Conservation (phyloP, 1,140 invertebrate species). For the Drosophila persimilis region DNA sequence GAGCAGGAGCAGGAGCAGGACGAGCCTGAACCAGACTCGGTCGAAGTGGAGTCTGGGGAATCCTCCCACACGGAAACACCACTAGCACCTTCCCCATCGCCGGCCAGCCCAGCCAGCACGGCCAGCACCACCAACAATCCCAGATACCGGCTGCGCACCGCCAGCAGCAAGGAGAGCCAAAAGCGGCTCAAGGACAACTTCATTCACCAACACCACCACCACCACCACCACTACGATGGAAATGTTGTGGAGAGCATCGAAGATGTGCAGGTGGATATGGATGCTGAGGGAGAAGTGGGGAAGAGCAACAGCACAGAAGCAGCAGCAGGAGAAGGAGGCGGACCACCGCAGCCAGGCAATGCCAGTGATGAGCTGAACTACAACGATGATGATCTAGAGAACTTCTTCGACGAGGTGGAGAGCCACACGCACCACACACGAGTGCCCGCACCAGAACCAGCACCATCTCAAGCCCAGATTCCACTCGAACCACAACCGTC, state of each 20-base stretch:
- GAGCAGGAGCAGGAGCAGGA: slow-evolving; percentile 1
- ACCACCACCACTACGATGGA: slow-evolving; percentile 23
- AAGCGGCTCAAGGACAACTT: slow-evolving; percentile 64
- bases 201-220: slow-evolving; percentile 31
- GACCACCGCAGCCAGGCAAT: background rate
- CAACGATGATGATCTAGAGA: slow-evolving; percentile 67
- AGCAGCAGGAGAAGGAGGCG: no score
- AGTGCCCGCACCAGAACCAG: slow-evolving; percentile 17
- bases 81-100: background rate
- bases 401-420: slow-evolving; percentile 78
- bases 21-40: slow-evolving; percentile 7
- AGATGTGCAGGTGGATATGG: slow-evolving; percentile 29
- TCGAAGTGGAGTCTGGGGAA: slow-evolving; percentile 21
- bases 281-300: slow-evolving; percentile 3
- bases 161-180: slow-evolving; percentile 25
- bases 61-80: slow-evolving; percentile 12
- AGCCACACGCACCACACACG: slow-evolving; percentile 62
- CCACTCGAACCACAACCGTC: background rate
- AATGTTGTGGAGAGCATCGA: slow-evolving; percentile 56
- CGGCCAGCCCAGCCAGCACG: background rate
- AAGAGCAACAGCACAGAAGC: slow-evolving; percentile 15
- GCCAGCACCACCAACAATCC: slow-evolving; percentile 15
- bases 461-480: background rate
- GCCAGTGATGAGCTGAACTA: slow-evolving; percentile 44
- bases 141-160: slow-evolving; percentile 42